phyloP scores from a whole-genome alignment of 2,113 vertebrate genomes.

The Tauraco erythrolophus region DNA sequence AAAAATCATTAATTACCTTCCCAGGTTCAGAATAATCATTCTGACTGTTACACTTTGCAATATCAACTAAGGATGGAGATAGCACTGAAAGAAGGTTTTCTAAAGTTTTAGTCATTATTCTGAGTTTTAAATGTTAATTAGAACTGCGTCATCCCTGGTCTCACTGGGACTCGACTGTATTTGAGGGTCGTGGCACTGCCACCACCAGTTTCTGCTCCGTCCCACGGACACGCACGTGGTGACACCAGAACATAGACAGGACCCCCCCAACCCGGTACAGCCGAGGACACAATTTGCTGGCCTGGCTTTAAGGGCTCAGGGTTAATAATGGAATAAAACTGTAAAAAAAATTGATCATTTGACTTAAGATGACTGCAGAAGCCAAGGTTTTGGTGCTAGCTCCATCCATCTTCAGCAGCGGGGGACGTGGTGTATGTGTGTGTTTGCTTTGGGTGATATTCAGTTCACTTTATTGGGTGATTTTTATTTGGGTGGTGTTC shows the following conservation, averaged over 20 bases:
- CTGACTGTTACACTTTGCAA: background rate
- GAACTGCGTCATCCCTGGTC: background rate
- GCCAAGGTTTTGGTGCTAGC: background rate
- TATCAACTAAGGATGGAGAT: background rate
- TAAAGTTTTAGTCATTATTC: background rate
- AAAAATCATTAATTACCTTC: background rate
- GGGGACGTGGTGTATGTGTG: accelerated
- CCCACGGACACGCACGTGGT: no score
- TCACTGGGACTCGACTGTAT: background rate
- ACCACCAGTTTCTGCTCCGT: background rate
- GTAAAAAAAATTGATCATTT: background rate
- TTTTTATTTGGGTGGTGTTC: no score
- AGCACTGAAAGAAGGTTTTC: background rate
- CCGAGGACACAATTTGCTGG: background rate
- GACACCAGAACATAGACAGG: accelerated
- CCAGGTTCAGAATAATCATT: background rate
- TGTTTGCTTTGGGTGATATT: background rate
- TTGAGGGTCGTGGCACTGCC: background rate
- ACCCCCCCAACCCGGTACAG: accelerated
- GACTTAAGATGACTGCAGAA: background rate
- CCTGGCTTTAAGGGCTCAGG: background rate
- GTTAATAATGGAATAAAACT: background rate
- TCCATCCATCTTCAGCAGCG: background rate
- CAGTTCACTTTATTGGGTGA: no score
- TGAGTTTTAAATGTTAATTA: background rate